Base-by-base conservation (phyloP, 2,113 vertebrate species). In the Tautogolabrus adspersus region DNA sequence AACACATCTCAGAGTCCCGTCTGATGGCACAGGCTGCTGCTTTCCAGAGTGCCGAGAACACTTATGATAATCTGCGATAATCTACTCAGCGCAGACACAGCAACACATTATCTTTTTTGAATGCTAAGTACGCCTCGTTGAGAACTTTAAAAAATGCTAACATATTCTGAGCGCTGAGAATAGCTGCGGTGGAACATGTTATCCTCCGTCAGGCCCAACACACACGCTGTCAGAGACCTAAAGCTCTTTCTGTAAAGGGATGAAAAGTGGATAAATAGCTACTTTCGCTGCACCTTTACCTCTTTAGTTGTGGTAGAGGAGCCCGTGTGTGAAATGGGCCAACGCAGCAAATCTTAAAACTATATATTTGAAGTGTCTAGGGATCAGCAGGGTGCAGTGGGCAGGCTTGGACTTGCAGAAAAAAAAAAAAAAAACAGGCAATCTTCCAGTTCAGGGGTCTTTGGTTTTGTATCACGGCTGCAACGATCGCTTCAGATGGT, bases 371-470 rank as follows among this genome's bases (percentile, higher is more conserved):
- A 81, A 79, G 51, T 54, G 66, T 83, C 69, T 58, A 23, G 54
- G 38, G 75, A 75, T 84, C 82, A 61, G 75, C 51, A 37, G 21
- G 55, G 59, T 46, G 18, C 38, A 51, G 46, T 55, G 44, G 55
- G 67, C 65, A 68, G 52, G n/a, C 21, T 38, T 81, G 76, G 19
- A 72, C 71, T 66, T 52, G 37, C 75, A 67, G 72, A 78, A 6
- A 34, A 34, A 34, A 34, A 34, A 34, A 34, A 34, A 34, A 34
- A 6, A 84, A 88, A 82, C 40, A 74, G 79, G 72, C 77, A 64
- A 57, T 88, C 81, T 77, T 88, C 72, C 85, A 87, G 65, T 86
- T 86, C 87, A 89, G 79, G 88, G 83, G 81, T 75, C 81, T 88
- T 87, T 81, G 63, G 57, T 86, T 84, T 81, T 79, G 83, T 85